Percentiles rank a stretch among this genome's conserved stretches.
These are phyloP conservation scores for Halcyon smyrnensis DNA, from an alignment of 2,797 vertebrate species.

Conservation along the genomic window DNA sequence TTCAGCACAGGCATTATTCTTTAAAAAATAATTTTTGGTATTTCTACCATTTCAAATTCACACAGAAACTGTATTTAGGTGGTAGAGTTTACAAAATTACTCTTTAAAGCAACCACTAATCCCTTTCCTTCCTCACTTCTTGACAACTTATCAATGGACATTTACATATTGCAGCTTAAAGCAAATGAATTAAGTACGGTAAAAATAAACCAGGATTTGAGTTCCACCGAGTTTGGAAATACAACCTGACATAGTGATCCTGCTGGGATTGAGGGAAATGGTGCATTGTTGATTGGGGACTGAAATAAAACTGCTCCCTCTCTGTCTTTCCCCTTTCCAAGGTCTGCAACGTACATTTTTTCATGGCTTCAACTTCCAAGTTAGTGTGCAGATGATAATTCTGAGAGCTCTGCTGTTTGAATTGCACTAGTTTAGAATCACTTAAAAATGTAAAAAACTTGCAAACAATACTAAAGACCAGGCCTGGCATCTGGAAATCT, in stretches of 20 bases:
- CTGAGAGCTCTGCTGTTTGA: background rate
- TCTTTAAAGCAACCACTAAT: background rate
- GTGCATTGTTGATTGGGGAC: background rate
- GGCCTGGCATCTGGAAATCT: background rate
- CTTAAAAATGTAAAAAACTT: background rate
- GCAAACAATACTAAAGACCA: background rate
- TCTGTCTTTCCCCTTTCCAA: background rate
- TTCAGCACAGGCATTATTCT: background rate
- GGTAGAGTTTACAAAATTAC: background rate
- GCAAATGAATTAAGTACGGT: background rate
- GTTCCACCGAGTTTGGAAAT: background rate
- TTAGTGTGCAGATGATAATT: background rate
- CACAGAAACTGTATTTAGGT: background rate
- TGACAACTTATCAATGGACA: background rate
- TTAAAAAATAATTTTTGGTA: background rate
- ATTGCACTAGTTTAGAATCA: background rate
- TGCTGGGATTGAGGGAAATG: background rate
- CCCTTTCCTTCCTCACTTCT: background rate
- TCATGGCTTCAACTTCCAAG: background rate
- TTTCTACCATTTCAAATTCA: background rate
- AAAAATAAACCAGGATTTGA: background rate
- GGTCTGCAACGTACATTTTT: background rate
- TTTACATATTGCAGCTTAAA: background rate
- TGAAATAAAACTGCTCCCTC: background rate
- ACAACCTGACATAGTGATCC: background rate